A percentile compares a stretch with the other conserved stretches of the same genome.
These are phyloP conservation scores for Mesoclemmys tuberculata DNA, from an alignment of 2,113 vertebrate genomes.

Conservation along the genomic window DNA sequence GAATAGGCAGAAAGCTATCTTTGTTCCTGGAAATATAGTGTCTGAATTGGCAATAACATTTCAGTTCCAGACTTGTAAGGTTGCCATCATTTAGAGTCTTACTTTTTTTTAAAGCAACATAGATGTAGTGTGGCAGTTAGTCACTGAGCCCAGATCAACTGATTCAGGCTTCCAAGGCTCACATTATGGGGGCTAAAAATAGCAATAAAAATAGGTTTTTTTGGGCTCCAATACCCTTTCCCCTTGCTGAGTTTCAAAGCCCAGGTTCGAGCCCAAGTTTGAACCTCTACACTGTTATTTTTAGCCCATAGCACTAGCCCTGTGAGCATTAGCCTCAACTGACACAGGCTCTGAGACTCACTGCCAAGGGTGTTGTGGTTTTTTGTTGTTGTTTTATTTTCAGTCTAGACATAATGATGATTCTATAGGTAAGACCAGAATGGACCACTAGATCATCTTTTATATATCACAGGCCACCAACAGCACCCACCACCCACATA, in stretches of 20 bases:
- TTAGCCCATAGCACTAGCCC: not conserved
- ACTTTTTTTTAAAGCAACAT: no score
- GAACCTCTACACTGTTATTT: not conserved
- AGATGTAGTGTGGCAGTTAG: not conserved
- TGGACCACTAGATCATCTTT: not conserved
- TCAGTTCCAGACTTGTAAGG: not conserved
- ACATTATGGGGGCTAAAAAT: not conserved
- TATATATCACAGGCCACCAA: not conserved
- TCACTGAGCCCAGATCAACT: not conserved
- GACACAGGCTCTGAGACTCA: not conserved
- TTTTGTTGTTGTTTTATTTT: not conserved
- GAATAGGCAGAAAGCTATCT: constrained; percentile 5
- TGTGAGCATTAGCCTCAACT: not conserved
- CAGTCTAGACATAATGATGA: not conserved
- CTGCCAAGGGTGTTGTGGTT: not conserved
- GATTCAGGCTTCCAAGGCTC: not conserved
- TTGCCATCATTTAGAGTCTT: not conserved
- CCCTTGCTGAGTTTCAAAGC: not conserved
- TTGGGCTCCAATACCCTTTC: not conserved
- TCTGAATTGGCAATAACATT: not conserved
- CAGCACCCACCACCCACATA: not conserved
- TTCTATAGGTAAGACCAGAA: not conserved
- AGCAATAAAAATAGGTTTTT: not conserved
- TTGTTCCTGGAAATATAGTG: not conserved
- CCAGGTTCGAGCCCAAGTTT: not conserved